Conservation (phyloP, 2,113 vertebrate species). For the Synchiropus splendidus region DNA sequence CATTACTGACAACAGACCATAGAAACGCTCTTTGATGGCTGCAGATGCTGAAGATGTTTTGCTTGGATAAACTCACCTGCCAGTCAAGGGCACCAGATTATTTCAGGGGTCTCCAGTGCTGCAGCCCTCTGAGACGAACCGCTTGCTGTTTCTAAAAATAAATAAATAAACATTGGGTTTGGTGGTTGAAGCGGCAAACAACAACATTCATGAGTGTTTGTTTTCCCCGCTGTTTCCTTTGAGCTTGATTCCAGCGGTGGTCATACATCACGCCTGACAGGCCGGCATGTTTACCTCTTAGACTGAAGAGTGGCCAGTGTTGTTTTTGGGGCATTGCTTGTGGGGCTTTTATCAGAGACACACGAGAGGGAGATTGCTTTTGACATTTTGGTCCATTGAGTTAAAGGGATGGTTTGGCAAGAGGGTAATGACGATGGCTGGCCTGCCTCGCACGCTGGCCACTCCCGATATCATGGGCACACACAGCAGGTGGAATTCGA, state of each 20-base stretch:
- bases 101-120: slow-evolving; percentile 30
- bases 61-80: slow-evolving; percentile 51
- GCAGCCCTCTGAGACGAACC: slow-evolving; percentile 31
- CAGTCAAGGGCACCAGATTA: slow-evolving; percentile 41
- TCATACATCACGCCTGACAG: slow-evolving; percentile 13
- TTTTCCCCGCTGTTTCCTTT: slow-evolving; percentile 11
- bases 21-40: slow-evolving; percentile 36
- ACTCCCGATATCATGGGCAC: not conserved
- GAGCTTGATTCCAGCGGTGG: slow-evolving; percentile 11
- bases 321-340: slow-evolving; percentile 8
- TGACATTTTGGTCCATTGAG: slow-evolving; percentile 37
- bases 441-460: slow-evolving; percentile 1
- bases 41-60: slow-evolving; percentile 33
- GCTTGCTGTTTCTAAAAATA: not conserved
- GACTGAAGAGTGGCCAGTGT: slow-evolving; percentile 16
- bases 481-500: slow-evolving; percentile 16
- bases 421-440: slow-evolving; percentile 32
- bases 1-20: slow-evolving; percentile 45
- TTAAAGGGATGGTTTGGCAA: slow-evolving; percentile 30
- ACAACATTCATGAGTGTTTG: slow-evolving; percentile 21
- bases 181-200: slow-evolving; percentile 15
- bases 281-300: slow-evolving; percentile 1
- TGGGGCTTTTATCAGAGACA: slow-evolving; percentile 11
- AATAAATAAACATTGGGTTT: slow-evolving; percentile 23
- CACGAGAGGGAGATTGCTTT: slow-evolving; percentile 18